Percentiles rank a stretch among this genome's conserved stretches.
Evolutionary conservation across 2,113 vertebrate genomes (phyloP).

Genomic region (Salvelinus sp.): DNA sequence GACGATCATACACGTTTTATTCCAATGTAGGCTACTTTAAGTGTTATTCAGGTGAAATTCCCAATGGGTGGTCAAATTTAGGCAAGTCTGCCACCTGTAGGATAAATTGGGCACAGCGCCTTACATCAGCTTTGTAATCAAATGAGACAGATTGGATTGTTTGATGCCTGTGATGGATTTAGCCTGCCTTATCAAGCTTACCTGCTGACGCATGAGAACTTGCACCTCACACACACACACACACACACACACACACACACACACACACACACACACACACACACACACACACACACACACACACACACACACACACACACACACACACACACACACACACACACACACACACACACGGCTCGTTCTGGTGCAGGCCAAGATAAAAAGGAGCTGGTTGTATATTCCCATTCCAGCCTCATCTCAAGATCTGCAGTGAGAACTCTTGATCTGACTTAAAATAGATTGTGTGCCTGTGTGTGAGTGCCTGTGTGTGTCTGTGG

Average conservation of each 20-base stretch:
- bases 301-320: too few relatives aligned
- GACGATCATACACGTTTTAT: too few relatives aligned
- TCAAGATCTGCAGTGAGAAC: neutral
- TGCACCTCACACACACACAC: too few relatives aligned
- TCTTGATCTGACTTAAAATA: neutral
- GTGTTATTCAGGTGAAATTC: neutral
- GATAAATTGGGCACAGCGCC: conserved; percentile 22
- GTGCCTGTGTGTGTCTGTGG: conserved; percentile 6
- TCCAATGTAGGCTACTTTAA: neutral
- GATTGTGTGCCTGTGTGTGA: conserved; percentile 10
- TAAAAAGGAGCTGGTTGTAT: neutral
- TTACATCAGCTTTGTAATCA: neutral
- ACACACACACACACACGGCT: too few relatives aligned
- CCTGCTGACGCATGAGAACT: neutral
- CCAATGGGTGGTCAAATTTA: conserved; percentile 33
- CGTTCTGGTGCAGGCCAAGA: too few relatives aligned
- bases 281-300: too few relatives aligned
- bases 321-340: too few relatives aligned
- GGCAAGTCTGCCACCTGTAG: conserved; percentile 66
- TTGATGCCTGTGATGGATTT: neutral
- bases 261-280: too few relatives aligned
- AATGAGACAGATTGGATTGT: neutral
- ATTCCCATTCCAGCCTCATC: neutral
- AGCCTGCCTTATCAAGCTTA: neutral
- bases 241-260: too few relatives aligned